Percentiles rank a stretch among this genome's conserved stretches.
Evolutionary conservation across 2,113 vertebrate species (phyloP).

Genomic region (Acanthisitta chloris): DNA sequence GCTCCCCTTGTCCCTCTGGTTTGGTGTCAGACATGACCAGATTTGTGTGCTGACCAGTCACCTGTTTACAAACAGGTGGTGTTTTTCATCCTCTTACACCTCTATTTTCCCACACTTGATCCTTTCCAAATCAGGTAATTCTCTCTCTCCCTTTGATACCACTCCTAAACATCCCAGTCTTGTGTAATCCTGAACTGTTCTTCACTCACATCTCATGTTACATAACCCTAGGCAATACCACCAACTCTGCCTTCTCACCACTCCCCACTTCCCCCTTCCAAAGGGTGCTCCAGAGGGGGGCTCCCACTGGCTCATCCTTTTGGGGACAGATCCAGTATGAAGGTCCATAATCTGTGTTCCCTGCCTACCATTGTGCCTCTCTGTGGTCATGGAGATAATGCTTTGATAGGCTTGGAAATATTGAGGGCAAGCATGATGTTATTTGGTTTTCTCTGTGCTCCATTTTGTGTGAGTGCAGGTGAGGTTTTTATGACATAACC

Average conservation of each 20-base stretch:
- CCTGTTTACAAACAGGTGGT: background rate
- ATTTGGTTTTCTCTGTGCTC: background rate
- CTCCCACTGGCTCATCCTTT: background rate
- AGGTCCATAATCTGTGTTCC: background rate
- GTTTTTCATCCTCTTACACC: background rate
- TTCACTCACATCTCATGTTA: background rate
- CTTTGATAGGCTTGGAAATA: background rate
- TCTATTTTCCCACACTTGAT: background rate
- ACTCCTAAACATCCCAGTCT: background rate
- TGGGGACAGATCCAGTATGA: background rate
- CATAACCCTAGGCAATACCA: background rate
- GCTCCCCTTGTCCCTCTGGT: background rate
- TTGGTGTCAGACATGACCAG: background rate
- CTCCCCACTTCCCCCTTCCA: background rate
- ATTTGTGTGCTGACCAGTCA: background rate
- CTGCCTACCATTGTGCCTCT: background rate
- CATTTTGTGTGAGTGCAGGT: background rate
- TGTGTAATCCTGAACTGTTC: background rate
- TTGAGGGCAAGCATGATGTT: background rate
- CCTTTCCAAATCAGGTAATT: background rate
- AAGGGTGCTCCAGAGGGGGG: background rate
- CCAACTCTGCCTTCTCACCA: background rate
- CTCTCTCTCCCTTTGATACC: background rate
- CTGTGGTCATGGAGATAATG: background rate
- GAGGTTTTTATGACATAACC: background rate